Percentiles rank a stretch among this genome's conserved stretches.
phyloP scores from a whole-genome alignment of 2,888 invertebrate genomes.

The Resseliella maxima region DNA sequence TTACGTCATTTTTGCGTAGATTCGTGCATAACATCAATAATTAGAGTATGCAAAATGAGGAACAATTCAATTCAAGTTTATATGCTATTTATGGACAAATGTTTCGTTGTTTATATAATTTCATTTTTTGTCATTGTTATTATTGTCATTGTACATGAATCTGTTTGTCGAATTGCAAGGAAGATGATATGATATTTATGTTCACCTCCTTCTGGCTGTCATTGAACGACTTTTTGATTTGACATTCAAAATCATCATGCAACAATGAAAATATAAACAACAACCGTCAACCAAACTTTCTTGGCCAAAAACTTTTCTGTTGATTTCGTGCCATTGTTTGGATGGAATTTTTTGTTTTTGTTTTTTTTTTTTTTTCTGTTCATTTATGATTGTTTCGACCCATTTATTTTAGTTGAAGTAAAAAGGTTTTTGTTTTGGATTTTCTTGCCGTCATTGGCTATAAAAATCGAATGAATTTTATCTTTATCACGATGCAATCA shows the following conservation, averaged over 20 bases:
- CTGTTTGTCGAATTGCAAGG: no score
- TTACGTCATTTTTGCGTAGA: neutral
- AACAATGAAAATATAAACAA: no score
- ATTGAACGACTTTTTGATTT: no score
- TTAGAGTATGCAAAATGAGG: neutral
- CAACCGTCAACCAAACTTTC: no score
- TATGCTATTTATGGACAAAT: neutral
- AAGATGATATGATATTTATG: no score
- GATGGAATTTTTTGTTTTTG: neutral
- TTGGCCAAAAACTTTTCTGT: neutral
- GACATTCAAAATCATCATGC: no score
- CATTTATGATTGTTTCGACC: neutral
- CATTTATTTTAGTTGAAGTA: neutral
- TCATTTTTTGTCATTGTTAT: neutral
- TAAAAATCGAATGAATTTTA: neutral
- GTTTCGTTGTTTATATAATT: neutral
- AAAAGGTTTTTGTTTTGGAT: neutral
- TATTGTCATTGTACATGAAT: no score
- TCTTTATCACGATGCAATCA: neutral
- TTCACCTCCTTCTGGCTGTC: no score
- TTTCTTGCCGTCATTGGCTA: neutral
- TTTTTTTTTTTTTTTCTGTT: neutral
- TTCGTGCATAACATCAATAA: constrained; percentile 51
- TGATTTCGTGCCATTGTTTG: neutral
- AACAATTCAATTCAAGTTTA: constrained; percentile 15